phyloP scores from a whole-genome alignment of 2,797 vertebrate species.

The Gymnoscopelus microlampas region DNA sequence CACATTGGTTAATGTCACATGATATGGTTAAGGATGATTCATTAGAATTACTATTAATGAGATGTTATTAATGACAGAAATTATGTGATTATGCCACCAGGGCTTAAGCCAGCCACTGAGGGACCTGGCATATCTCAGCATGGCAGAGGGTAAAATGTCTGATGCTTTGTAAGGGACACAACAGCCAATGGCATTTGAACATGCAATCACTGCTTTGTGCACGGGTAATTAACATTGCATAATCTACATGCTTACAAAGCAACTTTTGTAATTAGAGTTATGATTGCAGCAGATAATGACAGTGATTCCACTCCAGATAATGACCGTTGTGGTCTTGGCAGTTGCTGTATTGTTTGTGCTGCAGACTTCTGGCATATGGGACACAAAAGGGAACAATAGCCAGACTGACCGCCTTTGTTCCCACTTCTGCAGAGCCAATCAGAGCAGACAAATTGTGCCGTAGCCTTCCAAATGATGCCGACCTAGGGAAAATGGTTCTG shows the following conservation, averaged over 20 bases:
- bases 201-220: slow-evolving; percentile 51
- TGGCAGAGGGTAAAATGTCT: slow-evolving; percentile 37
- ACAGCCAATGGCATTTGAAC: slow-evolving; percentile 76
- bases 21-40: slow-evolving; percentile 64
- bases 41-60: slow-evolving; percentile 63
- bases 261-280: slow-evolving; percentile 85
- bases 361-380: slow-evolving; percentile 80
- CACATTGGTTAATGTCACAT: slow-evolving; percentile 65
- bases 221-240: slow-evolving; percentile 79
- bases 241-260: slow-evolving; percentile 82
- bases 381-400: slow-evolving; percentile 80
- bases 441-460: slow-evolving; percentile 75
- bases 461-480: slow-evolving; percentile 68
- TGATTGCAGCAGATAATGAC: slow-evolving; percentile 79
- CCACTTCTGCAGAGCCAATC: slow-evolving; percentile 74
- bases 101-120: slow-evolving; percentile 26
- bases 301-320: slow-evolving; percentile 76
- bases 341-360: slow-evolving; percentile 74
- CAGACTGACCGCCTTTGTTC: slow-evolving; percentile 73
- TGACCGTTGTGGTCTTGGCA: slow-evolving; percentile 68
- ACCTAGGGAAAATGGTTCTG: slow-evolving; percentile 64
- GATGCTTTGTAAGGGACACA: slow-evolving; percentile 57
- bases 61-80: slow-evolving; percentile 62
- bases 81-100: slow-evolving; percentile 35
- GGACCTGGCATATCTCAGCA: slow-evolving; percentile 37